These are phyloP conservation scores for Oxystoma pomonae DNA, from an alignment of 2,888 invertebrate genomes.

Conservation along the genomic window DNA sequence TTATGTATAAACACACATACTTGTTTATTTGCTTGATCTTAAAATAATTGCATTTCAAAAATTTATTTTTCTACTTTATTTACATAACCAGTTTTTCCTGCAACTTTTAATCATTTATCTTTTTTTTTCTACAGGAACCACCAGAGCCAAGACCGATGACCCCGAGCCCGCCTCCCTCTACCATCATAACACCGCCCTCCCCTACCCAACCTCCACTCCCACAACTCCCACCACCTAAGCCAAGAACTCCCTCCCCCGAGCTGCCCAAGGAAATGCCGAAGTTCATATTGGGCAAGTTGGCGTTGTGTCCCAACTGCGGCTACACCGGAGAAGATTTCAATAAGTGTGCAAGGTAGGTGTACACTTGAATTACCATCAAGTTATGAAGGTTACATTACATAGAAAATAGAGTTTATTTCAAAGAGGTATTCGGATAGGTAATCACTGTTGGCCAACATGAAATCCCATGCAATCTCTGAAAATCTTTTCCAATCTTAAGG, in stretches of 20 bases:
- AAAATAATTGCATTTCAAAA: no score
- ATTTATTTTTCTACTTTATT: no score
- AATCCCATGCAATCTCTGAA: no score
- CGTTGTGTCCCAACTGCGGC: constrained; percentile 78
- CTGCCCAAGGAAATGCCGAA: constrained; percentile 54
- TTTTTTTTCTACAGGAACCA: background rate
- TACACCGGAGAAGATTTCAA: constrained; percentile 74
- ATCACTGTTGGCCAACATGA: no score
- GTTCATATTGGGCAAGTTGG: constrained; percentile 66
- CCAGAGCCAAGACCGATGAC: background rate
- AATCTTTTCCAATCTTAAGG: no score
- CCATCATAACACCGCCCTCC: background rate
- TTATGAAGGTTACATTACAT: background rate
- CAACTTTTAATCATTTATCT: no score
- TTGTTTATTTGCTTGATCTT: no score
- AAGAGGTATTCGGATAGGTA: no score
- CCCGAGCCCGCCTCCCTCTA: background rate
- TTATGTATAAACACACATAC: no score
- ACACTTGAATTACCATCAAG: no score
- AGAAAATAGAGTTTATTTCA: no score
- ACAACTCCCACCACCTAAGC: constrained; percentile 6
- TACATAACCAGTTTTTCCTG: no score
- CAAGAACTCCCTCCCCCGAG: constrained; percentile 47
- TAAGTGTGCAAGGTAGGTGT: constrained; percentile 57
- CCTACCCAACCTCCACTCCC: constrained; percentile 15